These are phyloP conservation scores for Crocodylus rhombifer DNA, from an alignment of 2,797 vertebrate species.

Conservation along the genomic window DNA sequence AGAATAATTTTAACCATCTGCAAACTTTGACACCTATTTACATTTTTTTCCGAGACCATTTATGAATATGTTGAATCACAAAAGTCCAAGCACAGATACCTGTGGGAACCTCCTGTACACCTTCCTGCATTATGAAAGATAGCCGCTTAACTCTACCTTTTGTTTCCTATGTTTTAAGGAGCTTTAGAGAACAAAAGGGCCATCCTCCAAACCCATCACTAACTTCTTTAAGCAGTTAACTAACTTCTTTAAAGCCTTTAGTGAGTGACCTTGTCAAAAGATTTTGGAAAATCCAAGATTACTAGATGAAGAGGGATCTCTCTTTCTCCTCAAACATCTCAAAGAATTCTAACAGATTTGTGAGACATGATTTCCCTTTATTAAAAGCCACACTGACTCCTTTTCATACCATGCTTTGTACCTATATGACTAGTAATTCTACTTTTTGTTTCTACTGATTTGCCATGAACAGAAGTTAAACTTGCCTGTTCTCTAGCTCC, in stretches of 20 bases:
- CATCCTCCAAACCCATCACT: background rate
- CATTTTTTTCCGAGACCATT: background rate
- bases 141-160: background rate
- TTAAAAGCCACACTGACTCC: fast-evolving
- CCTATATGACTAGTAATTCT: background rate
- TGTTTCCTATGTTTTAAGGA: background rate
- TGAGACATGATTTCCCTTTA: background rate
- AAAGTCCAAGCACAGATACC: background rate
- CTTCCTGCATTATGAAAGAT: background rate
- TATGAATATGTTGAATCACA: background rate
- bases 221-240: background rate
- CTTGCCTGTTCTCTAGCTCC: background rate
- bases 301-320: background rate
- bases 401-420: background rate
- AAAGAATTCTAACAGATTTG: background rate
- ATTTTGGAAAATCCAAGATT: background rate
- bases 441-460: background rate
- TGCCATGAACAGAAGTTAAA: fast-evolving
- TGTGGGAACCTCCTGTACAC: fast-evolving
- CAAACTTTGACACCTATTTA: background rate
- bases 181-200: background rate
- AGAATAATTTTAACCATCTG: background rate
- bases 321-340: background rate
- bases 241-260: background rate
- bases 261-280: background rate